phyloP scores from a whole-genome alignment of 1,140 invertebrate species.

The Drosophila carrolli region DNA sequence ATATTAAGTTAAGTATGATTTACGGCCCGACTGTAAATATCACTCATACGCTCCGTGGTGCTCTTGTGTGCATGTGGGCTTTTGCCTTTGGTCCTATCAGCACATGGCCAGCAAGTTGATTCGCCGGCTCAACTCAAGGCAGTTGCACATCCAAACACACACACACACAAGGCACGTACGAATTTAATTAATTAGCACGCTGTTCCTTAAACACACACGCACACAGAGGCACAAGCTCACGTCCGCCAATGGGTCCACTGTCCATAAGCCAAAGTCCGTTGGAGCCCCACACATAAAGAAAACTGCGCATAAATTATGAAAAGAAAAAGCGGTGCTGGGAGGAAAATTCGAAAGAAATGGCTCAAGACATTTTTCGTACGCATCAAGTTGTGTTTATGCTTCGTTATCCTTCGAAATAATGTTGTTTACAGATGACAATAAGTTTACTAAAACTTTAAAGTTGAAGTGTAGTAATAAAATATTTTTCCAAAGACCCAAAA shows the following conservation, averaged over 20 bases:
- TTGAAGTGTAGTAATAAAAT: background rate
- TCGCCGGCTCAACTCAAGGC: conserved; percentile 53
- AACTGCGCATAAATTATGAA: conserved; percentile 79
- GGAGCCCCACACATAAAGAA: conserved; percentile 59
- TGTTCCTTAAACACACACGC: conserved; percentile 70
- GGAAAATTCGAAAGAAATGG: conserved; percentile 34
- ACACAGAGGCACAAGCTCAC: conserved; percentile 52
- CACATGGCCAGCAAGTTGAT: conserved; percentile 47
- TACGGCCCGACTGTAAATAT: conserved; percentile 74
- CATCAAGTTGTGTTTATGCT: conserved; percentile 17
- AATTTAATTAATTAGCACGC: conserved; percentile 83
- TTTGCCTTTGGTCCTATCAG: conserved; percentile 45
- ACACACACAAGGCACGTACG: conserved; percentile 60
- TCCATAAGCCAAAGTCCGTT: conserved; percentile 49
- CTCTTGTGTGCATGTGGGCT: conserved; percentile 1
- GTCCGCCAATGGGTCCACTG: conserved; percentile 44
- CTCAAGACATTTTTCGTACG: conserved; percentile 35
- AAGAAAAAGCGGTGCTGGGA: conserved; percentile 39
- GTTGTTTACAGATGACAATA: background rate
- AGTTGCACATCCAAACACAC: conserved; percentile 28
- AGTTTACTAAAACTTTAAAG: no score
- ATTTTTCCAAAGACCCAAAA: background rate
- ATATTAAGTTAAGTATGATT: conserved; percentile 81
- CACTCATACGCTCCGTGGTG: conserved; percentile 56
- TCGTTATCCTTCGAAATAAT: background rate